phyloP scores from a whole-genome alignment of 2,113 vertebrate species.

The Redunca redunca region DNA sequence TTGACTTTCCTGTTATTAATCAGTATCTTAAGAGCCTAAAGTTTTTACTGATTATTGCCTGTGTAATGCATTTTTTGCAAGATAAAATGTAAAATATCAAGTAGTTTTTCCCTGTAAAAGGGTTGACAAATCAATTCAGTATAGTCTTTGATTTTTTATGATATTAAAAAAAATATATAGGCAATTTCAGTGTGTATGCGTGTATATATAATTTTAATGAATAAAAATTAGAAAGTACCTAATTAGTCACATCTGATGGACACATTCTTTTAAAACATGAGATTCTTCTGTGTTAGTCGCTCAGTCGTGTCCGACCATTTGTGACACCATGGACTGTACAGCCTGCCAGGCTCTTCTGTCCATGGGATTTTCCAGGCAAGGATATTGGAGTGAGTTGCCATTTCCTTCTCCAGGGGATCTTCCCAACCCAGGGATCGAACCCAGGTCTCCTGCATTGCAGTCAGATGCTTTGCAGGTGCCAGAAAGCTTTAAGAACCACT shows the following conservation, averaged over 20 bases:
- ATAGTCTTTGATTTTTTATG: background rate
- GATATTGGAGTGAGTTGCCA: too few relatives aligned
- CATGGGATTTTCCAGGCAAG: too few relatives aligned
- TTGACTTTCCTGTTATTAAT: background rate
- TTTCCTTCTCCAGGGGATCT: too few relatives aligned
- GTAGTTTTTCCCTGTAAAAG: background rate
- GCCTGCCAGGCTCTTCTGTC: too few relatives aligned
- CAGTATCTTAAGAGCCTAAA: background rate
- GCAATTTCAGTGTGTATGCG: background rate
- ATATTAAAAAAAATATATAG: background rate
- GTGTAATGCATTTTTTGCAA: background rate
- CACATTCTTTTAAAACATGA: background rate
- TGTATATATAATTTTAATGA: background rate
- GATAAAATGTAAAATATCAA: background rate
- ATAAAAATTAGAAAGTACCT: background rate
- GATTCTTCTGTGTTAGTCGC: too few relatives aligned
- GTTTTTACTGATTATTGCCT: background rate
- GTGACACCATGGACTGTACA: too few relatives aligned
- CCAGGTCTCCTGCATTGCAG: too few relatives aligned
- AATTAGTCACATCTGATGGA: background rate
- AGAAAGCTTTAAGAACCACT: too few relatives aligned
- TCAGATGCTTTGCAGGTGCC: too few relatives aligned
- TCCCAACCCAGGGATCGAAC: too few relatives aligned
- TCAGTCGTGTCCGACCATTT: too few relatives aligned
- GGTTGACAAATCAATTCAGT: background rate